These are phyloP conservation scores for Lobophora halterata DNA, from an alignment of 2,888 invertebrate genomes.

Conservation along the genomic window DNA sequence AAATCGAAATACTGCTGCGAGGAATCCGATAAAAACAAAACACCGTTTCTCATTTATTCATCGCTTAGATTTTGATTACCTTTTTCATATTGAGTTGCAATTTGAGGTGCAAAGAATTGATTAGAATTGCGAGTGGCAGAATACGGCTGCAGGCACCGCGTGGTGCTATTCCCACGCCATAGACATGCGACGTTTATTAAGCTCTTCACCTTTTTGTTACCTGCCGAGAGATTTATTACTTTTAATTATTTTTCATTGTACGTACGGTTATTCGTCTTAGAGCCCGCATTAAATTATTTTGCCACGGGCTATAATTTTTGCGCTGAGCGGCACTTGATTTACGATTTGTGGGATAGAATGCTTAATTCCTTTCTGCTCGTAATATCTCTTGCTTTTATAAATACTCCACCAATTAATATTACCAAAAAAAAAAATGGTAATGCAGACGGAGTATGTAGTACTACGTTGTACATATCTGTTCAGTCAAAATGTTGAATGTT, in stretches of 20 bases:
- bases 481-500: too few relatives aligned
- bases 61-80: background rate
- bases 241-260: conserved; percentile 80
- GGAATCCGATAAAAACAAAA: too few relatives aligned
- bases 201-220: conserved; percentile 77
- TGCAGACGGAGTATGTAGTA: background rate
- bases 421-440: background rate
- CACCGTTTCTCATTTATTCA: too few relatives aligned
- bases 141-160: conserved; percentile 41
- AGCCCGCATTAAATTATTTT: conserved; percentile 69
- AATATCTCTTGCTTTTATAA: too few relatives aligned
- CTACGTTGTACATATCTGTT: too few relatives aligned
- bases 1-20: too few relatives aligned
- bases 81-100: conserved; percentile 10
- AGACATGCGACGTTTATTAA: conserved; percentile 78
- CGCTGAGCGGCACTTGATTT: conserved; percentile 46
- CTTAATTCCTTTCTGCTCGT: conserved; percentile 1
- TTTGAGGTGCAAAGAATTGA: conserved; percentile 13
- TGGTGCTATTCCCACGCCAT: conserved; percentile 68
- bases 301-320: conserved; percentile 61
- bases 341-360: conserved; percentile 33
- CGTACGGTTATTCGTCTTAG: conserved; percentile 65
- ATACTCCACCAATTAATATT: too few relatives aligned
- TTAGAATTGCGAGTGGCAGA: conserved; percentile 36
- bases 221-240: conserved; percentile 79